Percentiles rank a stretch among this genome's conserved stretches.
Evolutionary conservation across 2,113 vertebrate species (phyloP).

Genomic region (Callorhinus ursinus): DNA sequence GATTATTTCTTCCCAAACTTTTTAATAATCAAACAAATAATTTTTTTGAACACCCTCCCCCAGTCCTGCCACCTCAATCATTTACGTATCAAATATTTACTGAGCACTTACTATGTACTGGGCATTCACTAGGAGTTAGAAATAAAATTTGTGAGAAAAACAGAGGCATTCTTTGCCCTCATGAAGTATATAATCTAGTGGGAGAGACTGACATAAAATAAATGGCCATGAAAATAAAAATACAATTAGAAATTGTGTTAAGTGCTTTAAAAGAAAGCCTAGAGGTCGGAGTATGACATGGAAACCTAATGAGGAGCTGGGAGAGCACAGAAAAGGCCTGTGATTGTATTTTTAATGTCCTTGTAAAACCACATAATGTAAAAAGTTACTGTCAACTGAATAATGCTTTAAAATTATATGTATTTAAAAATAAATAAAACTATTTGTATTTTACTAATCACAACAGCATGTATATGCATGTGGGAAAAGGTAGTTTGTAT

Average conservation of each 20-base stretch:
- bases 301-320: background rate
- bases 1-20: background rate
- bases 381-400: background rate
- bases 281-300: background rate
- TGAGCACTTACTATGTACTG: background rate
- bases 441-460: background rate
- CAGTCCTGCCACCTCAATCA: background rate
- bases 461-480: background rate
- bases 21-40: background rate
- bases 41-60: background rate
- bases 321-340: background rate
- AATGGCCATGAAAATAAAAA: background rate
- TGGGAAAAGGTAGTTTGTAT: background rate
- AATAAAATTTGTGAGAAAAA: background rate
- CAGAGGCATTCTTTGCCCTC: background rate
- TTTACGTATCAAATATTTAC: constrained; percentile 30
- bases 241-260: background rate
- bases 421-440: background rate
- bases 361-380: background rate
- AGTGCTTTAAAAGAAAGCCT: background rate
- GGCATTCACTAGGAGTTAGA: background rate
- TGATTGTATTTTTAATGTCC: background rate
- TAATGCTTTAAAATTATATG: background rate
- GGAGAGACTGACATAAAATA: background rate
- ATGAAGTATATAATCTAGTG: background rate